These are phyloP conservation scores for Campoplex nolae DNA, from an alignment of 2,888 invertebrate genomes.

Conservation along the genomic window DNA sequence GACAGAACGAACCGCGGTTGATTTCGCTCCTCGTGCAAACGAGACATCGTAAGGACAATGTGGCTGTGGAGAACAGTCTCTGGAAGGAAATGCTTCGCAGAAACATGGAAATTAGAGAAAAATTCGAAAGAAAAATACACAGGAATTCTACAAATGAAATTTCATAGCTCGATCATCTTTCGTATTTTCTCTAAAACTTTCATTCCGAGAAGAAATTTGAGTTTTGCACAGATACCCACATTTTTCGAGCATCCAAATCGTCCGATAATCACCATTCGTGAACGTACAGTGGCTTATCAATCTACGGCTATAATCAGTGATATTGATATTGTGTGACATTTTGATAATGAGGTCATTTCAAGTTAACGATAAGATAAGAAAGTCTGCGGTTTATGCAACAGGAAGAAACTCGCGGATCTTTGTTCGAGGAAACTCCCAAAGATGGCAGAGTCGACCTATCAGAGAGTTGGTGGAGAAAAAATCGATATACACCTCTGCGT, in stretches of 20 bases:
- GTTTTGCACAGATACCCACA: too few species aligned
- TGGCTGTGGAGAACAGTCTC: not conserved
- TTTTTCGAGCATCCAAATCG: too few species aligned
- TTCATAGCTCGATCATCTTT: not conserved
- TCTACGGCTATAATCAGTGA: too few species aligned
- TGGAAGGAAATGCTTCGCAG: not conserved
- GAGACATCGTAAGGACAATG: not conserved
- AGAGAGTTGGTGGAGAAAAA: constrained; percentile 39
- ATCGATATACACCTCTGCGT: constrained; percentile 29
- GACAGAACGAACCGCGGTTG: not conserved
- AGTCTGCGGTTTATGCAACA: too few species aligned
- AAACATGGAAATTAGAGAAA: not conserved
- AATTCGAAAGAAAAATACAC: too few species aligned
- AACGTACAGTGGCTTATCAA: too few species aligned
- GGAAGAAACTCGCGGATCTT: constrained; percentile 41
- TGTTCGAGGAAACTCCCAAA: constrained; percentile 47
- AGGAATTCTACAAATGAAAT: not conserved
- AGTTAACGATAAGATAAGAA: too few species aligned
- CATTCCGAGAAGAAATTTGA: too few species aligned
- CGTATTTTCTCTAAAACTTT: not conserved
- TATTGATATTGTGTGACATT: too few species aligned
- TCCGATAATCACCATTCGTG: too few species aligned
- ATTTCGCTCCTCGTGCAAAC: not conserved
- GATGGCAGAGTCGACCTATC: constrained; percentile 45
- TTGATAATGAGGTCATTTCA: too few species aligned